Base-by-base conservation (phyloP, 2,797 vertebrate genomes). In the Lerista edwardsae region DNA sequence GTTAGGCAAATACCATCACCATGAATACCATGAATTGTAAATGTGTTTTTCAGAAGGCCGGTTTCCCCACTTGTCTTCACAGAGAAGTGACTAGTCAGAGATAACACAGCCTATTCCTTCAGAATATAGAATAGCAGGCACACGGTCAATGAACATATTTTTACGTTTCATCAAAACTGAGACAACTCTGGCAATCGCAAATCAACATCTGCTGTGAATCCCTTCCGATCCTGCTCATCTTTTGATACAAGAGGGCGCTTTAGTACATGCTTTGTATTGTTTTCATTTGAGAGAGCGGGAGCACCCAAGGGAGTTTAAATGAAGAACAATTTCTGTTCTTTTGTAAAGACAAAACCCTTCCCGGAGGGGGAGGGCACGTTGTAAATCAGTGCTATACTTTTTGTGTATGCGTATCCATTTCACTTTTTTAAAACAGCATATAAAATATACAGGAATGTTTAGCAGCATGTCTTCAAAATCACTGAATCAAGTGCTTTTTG, bases 101-200 rank as follows among this genome's bases (percentile, higher is more conserved):
- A 72, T 29, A 39, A 39, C 80, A 65, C 29, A 44, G 14, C 34
- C 34, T 82, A 55, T 51, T 82, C 27, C 23, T 80, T 44, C 8
- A 27, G 71, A 29, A 1, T 27, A 71, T 6, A 82, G 75, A 6
- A 2, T 36, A 85, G 85, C 0, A 79, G 41, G 61, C 27, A 14
- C 41, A 79, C 15, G 74, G 29, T 55, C 1, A 31, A 3, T 67
- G n/a, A 62, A 14, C 0, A 0, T 14, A 11, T 73, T 69, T 81
- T 64, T 57, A 47, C 31, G 75, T 75, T 84, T 89, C 41, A 84
- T 82, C 21, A 82, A 81, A 83, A 86, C 65, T 27, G 71, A 85
- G 84, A 87, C 17, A 55, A 47, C 1, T 75, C 86, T 84, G 62
- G 68, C 62, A 87, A 88, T 15, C 0, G 47, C 36, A 84, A 7